These are phyloP conservation scores for Leptatherina wallacei DNA, from an alignment of 2,797 vertebrate genomes.

Conservation along the genomic window DNA sequence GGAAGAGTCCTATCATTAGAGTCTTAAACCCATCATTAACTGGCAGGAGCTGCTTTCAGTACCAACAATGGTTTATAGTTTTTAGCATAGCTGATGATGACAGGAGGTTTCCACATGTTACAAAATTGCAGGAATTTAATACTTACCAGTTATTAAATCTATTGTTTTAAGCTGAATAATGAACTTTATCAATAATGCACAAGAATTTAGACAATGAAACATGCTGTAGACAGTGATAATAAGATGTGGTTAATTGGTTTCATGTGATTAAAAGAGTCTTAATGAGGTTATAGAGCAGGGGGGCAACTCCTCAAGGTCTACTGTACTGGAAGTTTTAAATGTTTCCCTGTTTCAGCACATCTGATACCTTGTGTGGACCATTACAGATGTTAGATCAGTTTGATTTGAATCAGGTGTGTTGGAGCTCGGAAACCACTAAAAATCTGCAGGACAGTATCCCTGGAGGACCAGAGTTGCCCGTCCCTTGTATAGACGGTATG, in stretches of 20 bases:
- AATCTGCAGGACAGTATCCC: neutral
- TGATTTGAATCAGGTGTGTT: neutral
- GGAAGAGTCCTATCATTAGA: slow-evolving; percentile 46
- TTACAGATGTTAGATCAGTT: neutral
- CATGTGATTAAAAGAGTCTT: neutral
- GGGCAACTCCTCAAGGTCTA: no score
- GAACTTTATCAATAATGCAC: neutral
- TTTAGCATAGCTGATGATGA: neutral
- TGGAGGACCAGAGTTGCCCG: no score
- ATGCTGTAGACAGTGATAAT: neutral
- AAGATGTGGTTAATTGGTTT: neutral
- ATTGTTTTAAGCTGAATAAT: neutral
- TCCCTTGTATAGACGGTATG: neutral
- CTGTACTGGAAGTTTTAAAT: neutral
- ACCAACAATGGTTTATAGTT: slow-evolving; percentile 1
- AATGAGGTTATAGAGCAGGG: neutral
- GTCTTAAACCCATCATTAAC: slow-evolving; percentile 52
- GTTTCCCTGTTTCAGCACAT: neutral
- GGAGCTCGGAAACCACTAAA: neutral
- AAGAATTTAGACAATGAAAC: neutral
- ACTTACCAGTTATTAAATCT: neutral
- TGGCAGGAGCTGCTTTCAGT: slow-evolving; percentile 11
- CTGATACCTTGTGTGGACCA: neutral
- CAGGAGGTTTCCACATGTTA: neutral
- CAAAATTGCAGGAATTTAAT: neutral